These are phyloP conservation scores for Cosmorhoe ocellata DNA, from an alignment of 2,888 invertebrate genomes.

Conservation along the genomic window DNA sequence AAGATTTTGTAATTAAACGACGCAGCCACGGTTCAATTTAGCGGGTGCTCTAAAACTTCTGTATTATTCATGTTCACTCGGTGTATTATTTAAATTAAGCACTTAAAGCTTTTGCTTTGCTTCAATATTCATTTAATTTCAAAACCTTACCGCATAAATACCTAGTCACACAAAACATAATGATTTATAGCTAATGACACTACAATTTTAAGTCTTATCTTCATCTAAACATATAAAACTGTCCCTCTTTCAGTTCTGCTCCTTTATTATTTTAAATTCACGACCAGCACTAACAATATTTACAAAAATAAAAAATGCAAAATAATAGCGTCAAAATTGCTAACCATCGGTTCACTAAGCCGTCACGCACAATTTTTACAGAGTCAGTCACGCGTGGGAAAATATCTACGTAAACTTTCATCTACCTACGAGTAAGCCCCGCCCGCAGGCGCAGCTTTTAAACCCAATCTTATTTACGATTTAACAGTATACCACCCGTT, in stretches of 20 bases:
- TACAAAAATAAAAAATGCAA: too few relatives aligned
- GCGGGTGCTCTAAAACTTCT: conserved; percentile 47
- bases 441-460: too few relatives aligned
- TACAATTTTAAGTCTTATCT: neutral
- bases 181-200: too few relatives aligned
- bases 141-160: conserved; percentile 32
- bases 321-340: conserved; percentile 5
- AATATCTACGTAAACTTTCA: neutral
- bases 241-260: too few relatives aligned
- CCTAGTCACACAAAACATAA: conserved; percentile 1
- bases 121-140: conserved; percentile 55
- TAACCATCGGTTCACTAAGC: conserved; percentile 6
- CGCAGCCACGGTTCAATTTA: conserved; percentile 41
- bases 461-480: too few relatives aligned
- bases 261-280: too few relatives aligned
- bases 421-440: too few relatives aligned
- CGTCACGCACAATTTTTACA: conserved; percentile 37
- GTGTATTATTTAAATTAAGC: conserved; percentile 61
- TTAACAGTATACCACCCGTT: too few relatives aligned
- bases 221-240: too few relatives aligned
- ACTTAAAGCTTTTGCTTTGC: conserved; percentile 48
- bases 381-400: conserved; percentile 30
- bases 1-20: conserved; percentile 41
- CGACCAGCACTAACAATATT: too few relatives aligned
- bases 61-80: conserved; percentile 57